phyloP scores from a whole-genome alignment of 1,140 invertebrate genomes.

The Bemisia tabaci region DNA sequence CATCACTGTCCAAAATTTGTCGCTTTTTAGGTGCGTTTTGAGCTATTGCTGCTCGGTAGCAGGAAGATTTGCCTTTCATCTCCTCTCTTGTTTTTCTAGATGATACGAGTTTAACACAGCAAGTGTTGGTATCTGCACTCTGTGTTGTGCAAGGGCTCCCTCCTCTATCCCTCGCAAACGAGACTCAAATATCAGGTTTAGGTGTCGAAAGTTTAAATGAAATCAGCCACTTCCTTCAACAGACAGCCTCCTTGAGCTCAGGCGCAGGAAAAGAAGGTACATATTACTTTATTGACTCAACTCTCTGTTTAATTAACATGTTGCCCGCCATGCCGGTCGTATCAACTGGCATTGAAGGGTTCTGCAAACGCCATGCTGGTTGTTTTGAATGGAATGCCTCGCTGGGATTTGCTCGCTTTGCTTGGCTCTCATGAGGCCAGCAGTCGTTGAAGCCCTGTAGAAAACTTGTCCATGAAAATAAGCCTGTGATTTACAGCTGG shows the following conservation, averaged over 20 bases:
- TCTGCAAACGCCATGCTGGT: too few relatives aligned
- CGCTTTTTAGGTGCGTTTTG: too few relatives aligned
- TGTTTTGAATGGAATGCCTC: too few relatives aligned
- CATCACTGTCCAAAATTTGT: too few relatives aligned
- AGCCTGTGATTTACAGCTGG: too few relatives aligned
- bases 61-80: not conserved
- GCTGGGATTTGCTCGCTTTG: too few relatives aligned
- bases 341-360: too few relatives aligned
- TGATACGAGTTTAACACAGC: conserved; percentile 12
- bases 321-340: not conserved
- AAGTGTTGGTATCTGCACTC: conserved; percentile 43
- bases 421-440: too few relatives aligned
- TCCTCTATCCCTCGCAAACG: conserved; percentile 44
- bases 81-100: not conserved
- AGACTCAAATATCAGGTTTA: conserved; percentile 40
- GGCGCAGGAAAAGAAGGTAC: conserved; percentile 37
- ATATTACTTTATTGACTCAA: conserved; percentile 11
- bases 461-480: too few relatives aligned
- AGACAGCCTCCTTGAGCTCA: conserved; percentile 36
- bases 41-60: too few relatives aligned
- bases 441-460: too few relatives aligned
- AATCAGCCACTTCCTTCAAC: conserved; percentile 39
- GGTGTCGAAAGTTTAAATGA: conserved; percentile 40
- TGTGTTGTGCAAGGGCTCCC: conserved; percentile 41
- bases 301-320: not conserved